Evolutionary conservation across 2,888 invertebrate species (phyloP).

Genomic region (Sceliomorpha sp.): DNA sequence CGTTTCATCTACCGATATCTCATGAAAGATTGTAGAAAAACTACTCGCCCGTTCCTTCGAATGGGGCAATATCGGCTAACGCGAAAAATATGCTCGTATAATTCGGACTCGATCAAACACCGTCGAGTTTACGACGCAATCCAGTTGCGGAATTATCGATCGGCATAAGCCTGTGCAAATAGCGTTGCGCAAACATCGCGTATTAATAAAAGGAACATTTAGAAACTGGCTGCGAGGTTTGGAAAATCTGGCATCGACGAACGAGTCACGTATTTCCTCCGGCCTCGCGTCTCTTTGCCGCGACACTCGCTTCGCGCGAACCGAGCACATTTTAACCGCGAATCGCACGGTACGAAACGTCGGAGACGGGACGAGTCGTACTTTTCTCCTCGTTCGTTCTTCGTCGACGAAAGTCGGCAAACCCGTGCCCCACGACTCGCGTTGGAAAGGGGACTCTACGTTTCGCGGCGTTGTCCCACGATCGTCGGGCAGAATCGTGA

Average conservation of each 20-base stretch:
- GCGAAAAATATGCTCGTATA: no score
- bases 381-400: constrained; percentile 27
- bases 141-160: constrained; percentile 4
- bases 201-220: constrained; percentile 30
- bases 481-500: no score
- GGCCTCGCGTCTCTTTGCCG: constrained; percentile 1
- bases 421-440: constrained; percentile 26
- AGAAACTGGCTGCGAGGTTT: constrained; percentile 15
- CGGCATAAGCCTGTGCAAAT: constrained; percentile 13
- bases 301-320: constrained; percentile 27
- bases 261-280: constrained; percentile 37
- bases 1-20: constrained; percentile 11
- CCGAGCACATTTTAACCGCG: constrained; percentile 41
- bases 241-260: constrained; percentile 34
- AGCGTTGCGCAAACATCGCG: constrained; percentile 13
- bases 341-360: constrained; percentile 41
- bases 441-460: constrained; percentile 17
- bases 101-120: no score
- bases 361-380: constrained; percentile 26
- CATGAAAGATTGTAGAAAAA: constrained; percentile 3
- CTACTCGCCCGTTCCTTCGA: not conserved
- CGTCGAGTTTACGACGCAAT: constrained; percentile 4
- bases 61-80: no score
- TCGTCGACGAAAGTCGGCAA: constrained; percentile 38
- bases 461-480: constrained; percentile 14